Percentiles rank a stretch among this genome's conserved stretches.
These are phyloP conservation scores for Caradrina kadenii DNA, from an alignment of 2,888 invertebrate genomes.

Conservation along the genomic window DNA sequence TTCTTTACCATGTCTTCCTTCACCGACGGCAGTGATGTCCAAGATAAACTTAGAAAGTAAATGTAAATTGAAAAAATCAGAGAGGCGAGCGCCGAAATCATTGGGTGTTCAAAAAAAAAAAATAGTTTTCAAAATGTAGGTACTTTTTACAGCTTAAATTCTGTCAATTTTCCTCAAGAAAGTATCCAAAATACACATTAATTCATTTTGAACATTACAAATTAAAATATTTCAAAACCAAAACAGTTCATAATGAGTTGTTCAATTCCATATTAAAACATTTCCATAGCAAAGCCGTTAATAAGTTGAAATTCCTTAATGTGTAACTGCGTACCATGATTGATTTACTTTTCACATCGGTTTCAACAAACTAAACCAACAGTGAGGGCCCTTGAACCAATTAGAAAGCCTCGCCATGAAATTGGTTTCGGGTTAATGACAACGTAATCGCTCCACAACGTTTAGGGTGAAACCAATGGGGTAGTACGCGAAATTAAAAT, in stretches of 20 bases:
- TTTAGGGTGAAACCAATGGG: no score
- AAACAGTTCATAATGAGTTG: no score
- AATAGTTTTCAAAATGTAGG: no score
- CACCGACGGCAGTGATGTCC: no score
- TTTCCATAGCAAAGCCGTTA: slow-evolving; percentile 35
- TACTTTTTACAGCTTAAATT: background rate
- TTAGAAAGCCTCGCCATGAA: slow-evolving; percentile 71
- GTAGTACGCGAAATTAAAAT: no score
- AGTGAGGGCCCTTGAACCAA: slow-evolving; percentile 77
- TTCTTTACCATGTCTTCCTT: no score
- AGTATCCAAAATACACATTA: slow-evolving; percentile 18
- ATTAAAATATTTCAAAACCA: no score
- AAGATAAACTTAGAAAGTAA: no score
- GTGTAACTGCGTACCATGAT: slow-evolving; percentile 66
- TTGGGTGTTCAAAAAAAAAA: no score
- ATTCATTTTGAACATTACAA: no score
- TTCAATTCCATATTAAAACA: slow-evolving; percentile 31
- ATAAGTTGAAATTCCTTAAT: slow-evolving; percentile 48
- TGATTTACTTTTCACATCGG: slow-evolving; percentile 77
- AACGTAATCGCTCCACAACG: slow-evolving; percentile 33
- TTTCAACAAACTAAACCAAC: slow-evolving; percentile 72
- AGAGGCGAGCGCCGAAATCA: no score
- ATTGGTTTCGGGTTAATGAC: slow-evolving; percentile 48
- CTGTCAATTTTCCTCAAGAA: background rate
- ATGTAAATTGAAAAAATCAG: no score